phyloP scores from a whole-genome alignment of 2,113 vertebrate genomes.

The Myiozetetes cayanensis region DNA sequence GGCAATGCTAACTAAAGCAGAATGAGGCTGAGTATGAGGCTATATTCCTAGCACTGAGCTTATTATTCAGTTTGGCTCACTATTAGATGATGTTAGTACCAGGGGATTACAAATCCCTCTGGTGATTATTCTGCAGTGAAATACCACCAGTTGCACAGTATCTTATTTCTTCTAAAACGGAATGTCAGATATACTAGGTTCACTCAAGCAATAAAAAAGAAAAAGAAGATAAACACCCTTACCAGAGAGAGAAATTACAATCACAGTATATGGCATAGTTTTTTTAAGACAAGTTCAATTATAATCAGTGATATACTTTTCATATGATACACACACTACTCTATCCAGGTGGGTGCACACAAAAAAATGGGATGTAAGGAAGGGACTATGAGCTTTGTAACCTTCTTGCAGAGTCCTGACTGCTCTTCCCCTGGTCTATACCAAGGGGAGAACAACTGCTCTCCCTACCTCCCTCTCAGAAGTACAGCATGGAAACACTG shows the following conservation, averaged over 20 bases:
- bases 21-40: neutral
- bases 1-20: neutral
- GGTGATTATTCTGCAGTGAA: constrained; percentile 17
- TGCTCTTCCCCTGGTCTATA: neutral
- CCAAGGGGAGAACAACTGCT: neutral
- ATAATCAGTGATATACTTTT: neutral
- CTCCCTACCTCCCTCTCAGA: neutral
- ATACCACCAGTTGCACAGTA: neutral
- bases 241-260: neutral
- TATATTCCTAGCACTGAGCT: neutral
- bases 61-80: constrained; percentile 25
- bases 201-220: constrained; percentile 25
- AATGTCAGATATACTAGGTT: neutral
- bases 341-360: neutral
- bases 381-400: neutral
- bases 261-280: accelerated
- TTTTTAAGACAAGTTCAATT: neutral
- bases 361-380: neutral
- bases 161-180: neutral
- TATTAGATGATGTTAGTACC: neutral
- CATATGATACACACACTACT: accelerated
- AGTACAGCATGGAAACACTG: neutral
- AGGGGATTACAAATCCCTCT: constrained; percentile 35
- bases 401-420: neutral
- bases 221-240: neutral